A percentile compares a stretch with the other conserved stretches of the same genome.
phyloP scores from a whole-genome alignment of 2,113 vertebrate genomes.

The Orcinus orca region DNA sequence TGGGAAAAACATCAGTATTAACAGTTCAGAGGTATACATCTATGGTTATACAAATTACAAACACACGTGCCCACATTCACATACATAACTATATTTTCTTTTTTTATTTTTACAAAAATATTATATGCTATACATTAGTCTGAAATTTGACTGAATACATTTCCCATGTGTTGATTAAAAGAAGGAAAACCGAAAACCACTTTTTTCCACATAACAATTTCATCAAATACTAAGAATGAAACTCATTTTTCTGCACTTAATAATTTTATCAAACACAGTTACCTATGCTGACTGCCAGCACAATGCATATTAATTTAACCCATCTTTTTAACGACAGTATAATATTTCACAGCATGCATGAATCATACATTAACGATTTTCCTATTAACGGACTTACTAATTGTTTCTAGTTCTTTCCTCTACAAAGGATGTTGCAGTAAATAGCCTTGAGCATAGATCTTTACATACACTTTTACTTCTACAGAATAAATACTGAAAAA shows the following conservation, averaged over 20 bases:
- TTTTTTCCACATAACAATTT: not conserved
- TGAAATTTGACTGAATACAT: not conserved
- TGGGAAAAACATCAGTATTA: not conserved
- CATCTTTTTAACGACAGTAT: slow-evolving; percentile 5
- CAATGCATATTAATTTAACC: not conserved
- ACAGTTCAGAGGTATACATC: not conserved
- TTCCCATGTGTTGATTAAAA: not conserved
- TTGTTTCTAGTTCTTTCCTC: not conserved
- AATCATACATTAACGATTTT: not conserved
- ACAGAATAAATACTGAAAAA: not conserved
- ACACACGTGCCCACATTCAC: not conserved
- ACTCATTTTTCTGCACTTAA: not conserved
- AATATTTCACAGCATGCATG: not conserved
- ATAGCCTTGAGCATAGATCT: not conserved
- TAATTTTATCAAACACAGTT: not conserved
- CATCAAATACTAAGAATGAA: not conserved
- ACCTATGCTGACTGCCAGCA: not conserved
- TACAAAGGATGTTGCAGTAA: not conserved
- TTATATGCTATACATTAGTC: not conserved
- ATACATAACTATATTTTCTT: not conserved
- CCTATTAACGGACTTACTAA: not conserved
- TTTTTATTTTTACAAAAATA: slow-evolving; percentile 6
- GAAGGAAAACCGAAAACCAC: not conserved
- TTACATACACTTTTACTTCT: not conserved
- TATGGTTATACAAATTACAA: not conserved